Conservation (phyloP, 2,113 vertebrate species). For the Tenebrosternarchus preto region DNA sequence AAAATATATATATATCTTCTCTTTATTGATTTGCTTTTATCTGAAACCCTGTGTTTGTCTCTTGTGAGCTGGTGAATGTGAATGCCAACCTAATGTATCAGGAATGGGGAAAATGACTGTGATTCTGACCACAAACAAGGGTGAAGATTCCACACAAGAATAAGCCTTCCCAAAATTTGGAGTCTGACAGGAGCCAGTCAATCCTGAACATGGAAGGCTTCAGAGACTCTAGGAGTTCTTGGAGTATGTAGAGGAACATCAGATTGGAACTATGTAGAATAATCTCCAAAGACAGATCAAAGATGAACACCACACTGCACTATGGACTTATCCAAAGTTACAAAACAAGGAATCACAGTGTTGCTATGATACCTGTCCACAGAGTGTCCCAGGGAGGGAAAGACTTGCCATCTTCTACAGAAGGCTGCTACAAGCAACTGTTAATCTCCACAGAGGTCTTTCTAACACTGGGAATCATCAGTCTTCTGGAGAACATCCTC, state of each 20-base stretch:
- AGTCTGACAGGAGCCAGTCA: background rate
- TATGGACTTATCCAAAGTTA: conserved; percentile 67
- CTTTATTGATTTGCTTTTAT: background rate
- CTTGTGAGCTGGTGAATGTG: background rate
- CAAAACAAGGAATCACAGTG: conserved; percentile 75
- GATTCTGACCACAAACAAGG: background rate
- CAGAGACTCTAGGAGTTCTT: background rate
- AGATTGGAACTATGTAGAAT: background rate
- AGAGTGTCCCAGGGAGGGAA: conserved; percentile 64
- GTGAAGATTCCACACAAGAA: background rate
- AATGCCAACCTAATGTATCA: background rate
- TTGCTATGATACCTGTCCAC: conserved; percentile 45
- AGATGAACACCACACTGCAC: conserved; percentile 79
- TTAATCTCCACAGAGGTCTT: conserved; percentile 90
- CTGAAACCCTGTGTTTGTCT: background rate
- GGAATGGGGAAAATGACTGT: background rate
- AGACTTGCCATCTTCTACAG: conserved; percentile 64
- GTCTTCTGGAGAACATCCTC: conserved; percentile 89
- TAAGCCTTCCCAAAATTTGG: background rate
- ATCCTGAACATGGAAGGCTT: background rate
- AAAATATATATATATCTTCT: too few relatives aligned
- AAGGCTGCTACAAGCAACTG: conserved; percentile 90
- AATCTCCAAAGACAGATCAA: too few relatives aligned
- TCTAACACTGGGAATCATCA: conserved; percentile 87
- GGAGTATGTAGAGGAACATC: background rate